Conservation (phyloP, 2,888 invertebrate species). For the Silvanus unidentatus region DNA sequence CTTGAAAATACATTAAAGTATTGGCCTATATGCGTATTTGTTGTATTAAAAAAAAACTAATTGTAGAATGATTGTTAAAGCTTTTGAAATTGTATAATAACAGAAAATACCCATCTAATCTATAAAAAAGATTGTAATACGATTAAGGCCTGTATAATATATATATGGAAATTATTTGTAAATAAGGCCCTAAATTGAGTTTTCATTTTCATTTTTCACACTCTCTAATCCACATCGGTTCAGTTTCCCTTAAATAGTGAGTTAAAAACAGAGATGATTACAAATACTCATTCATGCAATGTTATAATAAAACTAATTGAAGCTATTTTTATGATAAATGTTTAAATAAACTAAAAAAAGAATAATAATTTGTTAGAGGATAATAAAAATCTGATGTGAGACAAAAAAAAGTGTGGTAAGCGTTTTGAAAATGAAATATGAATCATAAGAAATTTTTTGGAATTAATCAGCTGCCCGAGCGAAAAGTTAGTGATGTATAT, state of each 20-base stretch:
- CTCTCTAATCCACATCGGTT: neutral
- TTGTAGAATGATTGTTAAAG: constrained; percentile 29
- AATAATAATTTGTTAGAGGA: constrained; percentile 15
- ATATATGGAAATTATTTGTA: constrained; percentile 3
- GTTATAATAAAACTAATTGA: constrained; percentile 26
- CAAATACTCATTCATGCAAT: constrained; percentile 23
- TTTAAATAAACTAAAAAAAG: constrained; percentile 12
- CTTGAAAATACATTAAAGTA: constrained; percentile 5
- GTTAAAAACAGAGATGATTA: constrained; percentile 24
- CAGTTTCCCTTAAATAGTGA: neutral
- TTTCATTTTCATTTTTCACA: neutral
- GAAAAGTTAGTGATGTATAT: constrained; percentile 38
- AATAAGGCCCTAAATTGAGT: constrained; percentile 1
- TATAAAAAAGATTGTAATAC: neutral
- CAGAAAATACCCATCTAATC: neutral
- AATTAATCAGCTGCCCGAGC: constrained; percentile 18
- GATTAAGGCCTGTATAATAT: constrained; percentile 3
- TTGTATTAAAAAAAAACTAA: constrained; percentile 24
- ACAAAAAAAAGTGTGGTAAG: constrained; percentile 25
- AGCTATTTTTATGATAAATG: constrained; percentile 31
- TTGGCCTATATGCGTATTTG: constrained; percentile 28
- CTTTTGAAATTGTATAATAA: constrained; percentile 17
- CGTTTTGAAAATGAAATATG: constrained; percentile 15
- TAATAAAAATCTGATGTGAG: constrained; percentile 16
- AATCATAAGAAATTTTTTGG: no score